Evolutionary conservation across 2,888 invertebrate species (phyloP).

Genomic region (Platycheirus albimanus): DNA sequence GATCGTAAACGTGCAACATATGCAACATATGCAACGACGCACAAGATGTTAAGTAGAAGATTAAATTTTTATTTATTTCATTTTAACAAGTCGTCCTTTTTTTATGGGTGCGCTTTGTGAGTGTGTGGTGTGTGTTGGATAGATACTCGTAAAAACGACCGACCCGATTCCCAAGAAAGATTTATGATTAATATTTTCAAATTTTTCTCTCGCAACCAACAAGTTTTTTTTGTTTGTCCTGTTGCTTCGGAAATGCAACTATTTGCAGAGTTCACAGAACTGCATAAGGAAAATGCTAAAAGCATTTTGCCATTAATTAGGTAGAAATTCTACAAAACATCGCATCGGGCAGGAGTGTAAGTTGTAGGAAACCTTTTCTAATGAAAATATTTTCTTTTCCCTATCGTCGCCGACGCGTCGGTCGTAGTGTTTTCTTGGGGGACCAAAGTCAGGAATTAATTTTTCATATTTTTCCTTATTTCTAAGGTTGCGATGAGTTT

Average conservation of each 20-base stretch:
- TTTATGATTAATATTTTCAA: conserved; percentile 71
- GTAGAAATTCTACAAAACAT: background rate
- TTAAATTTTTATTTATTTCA: conserved; percentile 53
- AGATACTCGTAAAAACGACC: no score
- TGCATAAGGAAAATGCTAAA: conserved; percentile 59
- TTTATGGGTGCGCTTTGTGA: background rate
- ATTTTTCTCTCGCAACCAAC: conserved; percentile 38
- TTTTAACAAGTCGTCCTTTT: conserved; percentile 13
- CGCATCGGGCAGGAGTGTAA: conserved; percentile 37
- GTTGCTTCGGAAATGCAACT: conserved; percentile 16
- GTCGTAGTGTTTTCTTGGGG: conserved; percentile 37
- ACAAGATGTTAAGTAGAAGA: conserved; percentile 62
- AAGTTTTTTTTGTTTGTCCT: background rate
- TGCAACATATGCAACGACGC: no score
- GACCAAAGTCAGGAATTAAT: conserved; percentile 54
- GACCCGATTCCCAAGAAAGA: conserved; percentile 35
- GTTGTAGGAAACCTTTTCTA: conserved; percentile 40
- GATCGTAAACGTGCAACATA: conserved; percentile 56
- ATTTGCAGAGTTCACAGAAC: conserved; percentile 7
- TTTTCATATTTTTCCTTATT: conserved; percentile 68
- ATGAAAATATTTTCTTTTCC: conserved; percentile 51
- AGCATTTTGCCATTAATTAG: conserved; percentile 72
- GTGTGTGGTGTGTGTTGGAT: no score
- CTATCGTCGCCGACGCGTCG: background rate
- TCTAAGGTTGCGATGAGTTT: background rate